Evolutionary conservation across 2,888 invertebrate species (phyloP).

Genomic region (Exocentrus adspersus): DNA sequence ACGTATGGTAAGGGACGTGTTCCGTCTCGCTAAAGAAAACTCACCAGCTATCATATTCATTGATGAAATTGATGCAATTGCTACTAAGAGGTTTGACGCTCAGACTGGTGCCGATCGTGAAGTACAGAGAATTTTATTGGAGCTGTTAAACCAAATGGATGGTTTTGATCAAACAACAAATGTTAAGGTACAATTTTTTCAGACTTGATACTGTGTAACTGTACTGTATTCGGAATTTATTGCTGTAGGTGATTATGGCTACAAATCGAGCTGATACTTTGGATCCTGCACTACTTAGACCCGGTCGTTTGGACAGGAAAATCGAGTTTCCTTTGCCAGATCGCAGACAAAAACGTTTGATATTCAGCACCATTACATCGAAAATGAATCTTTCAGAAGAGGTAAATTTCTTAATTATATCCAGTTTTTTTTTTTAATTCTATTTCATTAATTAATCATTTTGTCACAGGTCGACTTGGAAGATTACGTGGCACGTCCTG

Average conservation of each 20-base stretch:
- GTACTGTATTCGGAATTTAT: background rate
- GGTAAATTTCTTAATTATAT: slow-evolving; percentile 48
- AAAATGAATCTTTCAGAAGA: slow-evolving; percentile 99
- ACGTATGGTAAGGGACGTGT: slow-evolving; percentile 99
- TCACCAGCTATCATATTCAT: slow-evolving; percentile 99
- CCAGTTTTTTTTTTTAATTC: too few species aligned
- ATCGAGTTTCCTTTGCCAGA: slow-evolving; percentile 99
- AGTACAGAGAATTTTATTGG: slow-evolving; percentile 96
- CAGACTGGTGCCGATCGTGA: slow-evolving; percentile 99
- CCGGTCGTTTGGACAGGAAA: slow-evolving; percentile 96
- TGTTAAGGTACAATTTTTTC: slow-evolving; percentile 80
- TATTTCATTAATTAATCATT: too few species aligned
- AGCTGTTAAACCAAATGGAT: slow-evolving; percentile 99
- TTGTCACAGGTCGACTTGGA: slow-evolving; percentile 85
- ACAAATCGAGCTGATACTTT: slow-evolving; percentile 97
- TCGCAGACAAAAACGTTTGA: slow-evolving; percentile 89
- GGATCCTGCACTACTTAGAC: slow-evolving; percentile 95
- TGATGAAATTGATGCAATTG: slow-evolving; percentile 99
- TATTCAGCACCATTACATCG: slow-evolving; percentile 97
- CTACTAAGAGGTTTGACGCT: slow-evolving; percentile 97
- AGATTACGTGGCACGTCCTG: slow-evolving; percentile 98
- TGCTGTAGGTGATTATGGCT: slow-evolving; percentile 82
- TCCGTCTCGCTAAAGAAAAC: slow-evolving; percentile 98
- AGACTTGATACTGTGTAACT: background rate
- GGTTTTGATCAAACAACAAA: slow-evolving; percentile 99